Evolutionary conservation across 2,888 invertebrate species (phyloP).

Genomic region (Apamea crenata): DNA sequence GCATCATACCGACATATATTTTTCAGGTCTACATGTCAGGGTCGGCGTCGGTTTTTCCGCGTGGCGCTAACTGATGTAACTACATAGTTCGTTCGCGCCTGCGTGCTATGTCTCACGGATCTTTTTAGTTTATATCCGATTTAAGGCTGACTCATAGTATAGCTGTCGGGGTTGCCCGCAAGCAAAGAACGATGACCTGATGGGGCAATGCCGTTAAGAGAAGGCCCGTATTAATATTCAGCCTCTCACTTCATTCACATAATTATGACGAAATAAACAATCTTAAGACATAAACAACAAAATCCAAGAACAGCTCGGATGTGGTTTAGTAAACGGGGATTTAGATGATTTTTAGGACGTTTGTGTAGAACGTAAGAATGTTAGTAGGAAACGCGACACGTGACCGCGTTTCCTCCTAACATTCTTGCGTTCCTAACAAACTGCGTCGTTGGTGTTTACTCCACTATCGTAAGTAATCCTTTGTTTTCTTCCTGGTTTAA

Average conservation of each 20-base stretch:
- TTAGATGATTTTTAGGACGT: background rate
- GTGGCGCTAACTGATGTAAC: background rate
- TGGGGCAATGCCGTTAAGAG: background rate
- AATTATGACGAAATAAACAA: conserved; percentile 1
- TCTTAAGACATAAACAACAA: background rate
- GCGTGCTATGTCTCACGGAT: conserved; percentile 13
- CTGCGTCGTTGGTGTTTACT: background rate
- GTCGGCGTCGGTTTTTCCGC: conserved; percentile 43
- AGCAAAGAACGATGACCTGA: conserved; percentile 11
- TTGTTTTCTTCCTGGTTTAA: background rate
- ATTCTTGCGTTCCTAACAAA: no score
- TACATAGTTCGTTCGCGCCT: background rate
- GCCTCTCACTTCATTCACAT: conserved; percentile 39
- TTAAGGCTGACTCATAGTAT: conserved; percentile 21
- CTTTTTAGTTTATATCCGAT: background rate
- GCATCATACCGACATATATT: conserved; percentile 3
- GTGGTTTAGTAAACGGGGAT: background rate
- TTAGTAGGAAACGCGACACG: background rate
- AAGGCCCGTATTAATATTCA: conserved; percentile 11
- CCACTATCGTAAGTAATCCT: background rate
- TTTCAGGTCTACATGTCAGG: conserved; percentile 6
- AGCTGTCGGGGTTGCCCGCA: conserved; percentile 28
- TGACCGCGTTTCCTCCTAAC: no score
- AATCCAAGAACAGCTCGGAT: background rate
- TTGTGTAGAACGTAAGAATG: background rate